phyloP scores from a whole-genome alignment of 2,888 invertebrate species.

The Amphimallon solstitiale region DNA sequence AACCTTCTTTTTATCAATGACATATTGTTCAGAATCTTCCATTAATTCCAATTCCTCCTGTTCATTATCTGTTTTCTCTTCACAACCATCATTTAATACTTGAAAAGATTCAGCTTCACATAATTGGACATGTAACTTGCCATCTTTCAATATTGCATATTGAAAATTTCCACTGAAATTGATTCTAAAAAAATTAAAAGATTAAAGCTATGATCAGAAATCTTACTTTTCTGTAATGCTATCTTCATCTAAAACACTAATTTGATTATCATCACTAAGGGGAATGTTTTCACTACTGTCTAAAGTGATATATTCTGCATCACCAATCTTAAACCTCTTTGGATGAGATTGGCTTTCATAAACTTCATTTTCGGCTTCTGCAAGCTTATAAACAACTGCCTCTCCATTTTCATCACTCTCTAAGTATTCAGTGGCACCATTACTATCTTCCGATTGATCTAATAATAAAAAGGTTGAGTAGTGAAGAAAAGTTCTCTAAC shows the following conservation, averaged over 20 bases:
- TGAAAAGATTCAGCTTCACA: conserved; percentile 34
- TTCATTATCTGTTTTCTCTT: conserved; percentile 1
- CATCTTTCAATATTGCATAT: conserved; percentile 48
- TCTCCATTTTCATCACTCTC: conserved; percentile 20
- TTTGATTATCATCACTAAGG: conserved; percentile 10
- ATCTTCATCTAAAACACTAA: conserved; percentile 29
- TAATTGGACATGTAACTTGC: conserved; percentile 46
- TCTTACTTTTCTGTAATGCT: conserved; percentile 18
- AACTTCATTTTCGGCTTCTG: conserved; percentile 1
- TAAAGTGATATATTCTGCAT: conserved; percentile 26
- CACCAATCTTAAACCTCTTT: conserved; percentile 24
- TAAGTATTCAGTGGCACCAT: conserved; percentile 18
- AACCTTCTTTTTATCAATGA: conserved; percentile 2
- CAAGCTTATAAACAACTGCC: conserved; percentile 29
- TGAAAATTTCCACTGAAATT: conserved; percentile 39
- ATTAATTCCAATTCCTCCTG: neutral
- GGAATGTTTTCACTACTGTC: conserved; percentile 6
- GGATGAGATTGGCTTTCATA: neutral
- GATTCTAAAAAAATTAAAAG: neutral
- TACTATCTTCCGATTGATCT: conserved; percentile 32
- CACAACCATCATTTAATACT: conserved; percentile 18
- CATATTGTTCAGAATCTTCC: neutral
- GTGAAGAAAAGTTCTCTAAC: neutral
- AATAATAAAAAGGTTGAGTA: neutral
- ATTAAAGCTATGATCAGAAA: neutral